A percentile compares a stretch with the other conserved stretches of the same genome.
Conservation (phyloP, 2,888 invertebrate genomes). For the Drosophila helvetica region DNA sequence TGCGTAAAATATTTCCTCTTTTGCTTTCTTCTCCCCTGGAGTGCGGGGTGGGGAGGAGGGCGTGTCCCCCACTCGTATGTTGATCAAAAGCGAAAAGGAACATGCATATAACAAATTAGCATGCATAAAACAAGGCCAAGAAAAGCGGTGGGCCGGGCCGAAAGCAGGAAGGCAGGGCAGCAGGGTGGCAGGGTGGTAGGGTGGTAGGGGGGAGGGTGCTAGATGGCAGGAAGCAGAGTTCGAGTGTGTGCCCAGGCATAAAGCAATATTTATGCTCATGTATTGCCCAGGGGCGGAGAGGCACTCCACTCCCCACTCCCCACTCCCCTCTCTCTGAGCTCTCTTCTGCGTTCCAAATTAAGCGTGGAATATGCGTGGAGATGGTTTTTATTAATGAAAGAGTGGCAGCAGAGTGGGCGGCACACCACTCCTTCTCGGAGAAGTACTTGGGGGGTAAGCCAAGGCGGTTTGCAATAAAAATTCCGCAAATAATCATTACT, state of each 20-base stretch:
- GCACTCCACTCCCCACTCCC: constrained; percentile 8
- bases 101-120: constrained; percentile 77
- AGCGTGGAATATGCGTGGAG: constrained; percentile 67
- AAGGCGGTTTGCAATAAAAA: constrained; percentile 59
- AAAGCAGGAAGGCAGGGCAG: too few species aligned
- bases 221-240: neutral
- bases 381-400: constrained; percentile 65
- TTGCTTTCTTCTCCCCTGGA: too few species aligned
- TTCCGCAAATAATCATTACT: constrained; percentile 58
- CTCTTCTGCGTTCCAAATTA: constrained; percentile 49
- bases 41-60: constrained; percentile 39
- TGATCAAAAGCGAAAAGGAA: constrained; percentile 50
- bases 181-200: neutral
- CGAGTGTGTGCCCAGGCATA: constrained; percentile 54
- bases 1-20: constrained; percentile 43
- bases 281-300: constrained; percentile 46
- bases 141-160: constrained; percentile 21
- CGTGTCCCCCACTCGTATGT: constrained; percentile 31
- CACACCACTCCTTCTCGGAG: neutral
- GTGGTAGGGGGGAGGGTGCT: neutral
- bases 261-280: constrained; percentile 72
- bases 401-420: constrained; percentile 11
- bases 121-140: constrained; percentile 66
- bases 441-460: constrained; percentile 1
- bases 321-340: constrained; percentile 22